A percentile compares a stretch with the other conserved stretches of the same genome.
These are phyloP conservation scores for Epistrophella euchroma DNA, from an alignment of 2,888 invertebrate species.

Conservation along the genomic window DNA sequence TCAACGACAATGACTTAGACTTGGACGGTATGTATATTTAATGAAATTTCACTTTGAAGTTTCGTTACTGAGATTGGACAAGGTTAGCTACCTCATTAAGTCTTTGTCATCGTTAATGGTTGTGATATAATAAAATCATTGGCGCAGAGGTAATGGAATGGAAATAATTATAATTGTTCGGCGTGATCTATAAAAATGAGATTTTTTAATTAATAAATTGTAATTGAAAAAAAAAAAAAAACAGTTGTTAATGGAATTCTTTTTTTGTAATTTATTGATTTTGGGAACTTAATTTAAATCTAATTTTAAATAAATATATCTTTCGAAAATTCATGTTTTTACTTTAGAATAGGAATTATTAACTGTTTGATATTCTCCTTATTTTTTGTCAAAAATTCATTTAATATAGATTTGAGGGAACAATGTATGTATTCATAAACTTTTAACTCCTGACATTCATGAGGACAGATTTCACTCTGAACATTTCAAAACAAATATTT, in stretches of 20 bases:
- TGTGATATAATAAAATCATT: slow-evolving; percentile 29
- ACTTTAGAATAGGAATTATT: too few relatives aligned
- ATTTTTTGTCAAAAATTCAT: too few relatives aligned
- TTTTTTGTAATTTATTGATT: not conserved
- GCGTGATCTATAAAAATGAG: slow-evolving; percentile 18
- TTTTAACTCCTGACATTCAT: too few relatives aligned
- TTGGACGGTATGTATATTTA: slow-evolving; percentile 23
- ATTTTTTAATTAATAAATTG: slow-evolving; percentile 21
- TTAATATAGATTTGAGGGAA: too few relatives aligned
- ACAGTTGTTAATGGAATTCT: slow-evolving; percentile 7
- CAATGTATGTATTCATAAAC: too few relatives aligned
- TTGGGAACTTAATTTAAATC: not conserved
- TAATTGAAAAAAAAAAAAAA: too few relatives aligned
- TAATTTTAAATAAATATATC: not conserved
- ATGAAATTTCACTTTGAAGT: slow-evolving; percentile 50
- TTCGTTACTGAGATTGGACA: slow-evolving; percentile 19
- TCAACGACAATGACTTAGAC: slow-evolving; percentile 4
- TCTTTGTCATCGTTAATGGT: slow-evolving; percentile 23
- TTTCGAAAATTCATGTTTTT: too few relatives aligned
- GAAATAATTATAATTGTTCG: slow-evolving; percentile 51
- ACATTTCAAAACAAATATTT: too few relatives aligned
- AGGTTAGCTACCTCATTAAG: slow-evolving; percentile 44
- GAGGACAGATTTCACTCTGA: too few relatives aligned
- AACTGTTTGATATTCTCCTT: too few relatives aligned
- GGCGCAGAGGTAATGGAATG: slow-evolving; percentile 51